Base-by-base conservation (phyloP, 2,113 vertebrate species). In the Sigmodon hispidus region DNA sequence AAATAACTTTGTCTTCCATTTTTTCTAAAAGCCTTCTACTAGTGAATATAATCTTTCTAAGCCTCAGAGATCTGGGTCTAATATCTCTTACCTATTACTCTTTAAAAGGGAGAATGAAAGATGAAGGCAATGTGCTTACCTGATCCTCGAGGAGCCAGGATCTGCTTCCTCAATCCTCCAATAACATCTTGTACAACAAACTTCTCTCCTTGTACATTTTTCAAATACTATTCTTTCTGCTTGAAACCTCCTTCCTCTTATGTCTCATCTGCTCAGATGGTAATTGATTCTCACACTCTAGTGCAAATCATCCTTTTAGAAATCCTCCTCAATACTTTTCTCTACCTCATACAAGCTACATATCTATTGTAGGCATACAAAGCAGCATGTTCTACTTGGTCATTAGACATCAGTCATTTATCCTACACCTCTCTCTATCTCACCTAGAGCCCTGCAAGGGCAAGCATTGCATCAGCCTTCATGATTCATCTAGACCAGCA, bases 1-100 rank as follows among this genome's bases (percentile, higher is more conserved):
- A 95, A 81, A 67, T 87, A 81, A 50, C 80, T 87, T 73, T 2
- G 36, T 76, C 55, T 73, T 93, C 26, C 84, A 16, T 63, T 86
- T 90, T 43, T 67, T 5, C 48, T 65, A 57, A 81, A 48, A 67
- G 11, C 72, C 40, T 22, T 15, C 34, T 93, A 65, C 24, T 96
- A n/a, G 36, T 12, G 83, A 5, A n/a, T 36, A 19, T 59, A 76
- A 70, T 59, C 34, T 50, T 83, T 92, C 75, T 69, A 83, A 88
- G 12, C 75, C 69, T 13, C 29, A 50, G 45, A 93, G 29, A 29
- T 55, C 72, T 73, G 87, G 48, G 45, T 34, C 16, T 76, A 59
- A 59, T 83, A 77, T 45, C 88, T 83, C 43, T 55, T n/a, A 31
- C 43, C 73, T 36, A 29, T 43, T 61, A 69, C 40, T 93, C 36